Conservation (phyloP, 1,140 invertebrate genomes). For the Rhopalosiphum padi region DNA sequence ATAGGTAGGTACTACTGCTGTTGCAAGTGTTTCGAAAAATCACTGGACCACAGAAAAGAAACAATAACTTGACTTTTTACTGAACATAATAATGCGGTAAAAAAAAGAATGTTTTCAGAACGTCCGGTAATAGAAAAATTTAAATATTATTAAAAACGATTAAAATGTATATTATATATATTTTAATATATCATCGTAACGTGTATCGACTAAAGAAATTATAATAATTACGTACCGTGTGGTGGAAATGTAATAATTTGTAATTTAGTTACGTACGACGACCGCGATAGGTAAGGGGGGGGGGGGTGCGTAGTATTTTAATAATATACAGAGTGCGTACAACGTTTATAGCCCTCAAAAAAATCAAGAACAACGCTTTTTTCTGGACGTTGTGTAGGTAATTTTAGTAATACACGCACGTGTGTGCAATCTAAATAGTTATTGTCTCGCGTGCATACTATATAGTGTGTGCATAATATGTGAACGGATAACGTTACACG, state of each 20-base stretch:
- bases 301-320: not conserved
- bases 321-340: not conserved
- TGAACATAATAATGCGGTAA: not conserved
- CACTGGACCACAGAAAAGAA: conserved; percentile 30
- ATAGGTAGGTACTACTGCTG: not conserved
- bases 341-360: not conserved
- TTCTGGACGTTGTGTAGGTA: not conserved
- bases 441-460: not conserved
- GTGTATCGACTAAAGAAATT: conserved; percentile 12
- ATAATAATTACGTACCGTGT: conserved; percentile 2
- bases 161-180: conserved; percentile 21
- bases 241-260: not conserved
- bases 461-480: not conserved
- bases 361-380: not conserved
- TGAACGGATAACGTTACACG: conserved; percentile 16
- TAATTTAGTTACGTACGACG: not conserved
- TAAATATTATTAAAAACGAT: conserved; percentile 20
- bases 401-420: conserved; percentile 2
- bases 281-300: not conserved
- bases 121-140: conserved; percentile 24
- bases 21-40: conserved; percentile 19
- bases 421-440: not conserved
- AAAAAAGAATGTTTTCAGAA: conserved; percentile 15
- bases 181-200: not conserved
- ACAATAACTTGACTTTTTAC: conserved; percentile 16